phyloP scores from a whole-genome alignment of 2,888 invertebrate species.

The Pristionchus arcanus region DNA sequence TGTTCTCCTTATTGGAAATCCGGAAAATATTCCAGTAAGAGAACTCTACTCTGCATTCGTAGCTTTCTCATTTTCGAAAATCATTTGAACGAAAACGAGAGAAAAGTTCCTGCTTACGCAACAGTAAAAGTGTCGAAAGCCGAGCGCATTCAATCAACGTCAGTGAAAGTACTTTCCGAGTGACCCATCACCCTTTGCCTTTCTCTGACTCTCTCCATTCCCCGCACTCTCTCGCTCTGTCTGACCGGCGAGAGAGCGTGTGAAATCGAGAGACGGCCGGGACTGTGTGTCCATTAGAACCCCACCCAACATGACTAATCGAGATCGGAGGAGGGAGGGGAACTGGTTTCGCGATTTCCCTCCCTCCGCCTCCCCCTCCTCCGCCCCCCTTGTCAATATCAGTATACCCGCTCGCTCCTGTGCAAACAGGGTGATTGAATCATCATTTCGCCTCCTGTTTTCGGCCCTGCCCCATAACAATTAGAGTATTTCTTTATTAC shows the following conservation, averaged over 20 bases:
- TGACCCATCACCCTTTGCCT: neutral
- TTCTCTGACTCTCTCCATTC: neutral
- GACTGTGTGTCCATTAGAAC: neutral
- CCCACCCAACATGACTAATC: slow-evolving; percentile 44
- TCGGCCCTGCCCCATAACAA: neutral
- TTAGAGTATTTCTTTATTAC: neutral
- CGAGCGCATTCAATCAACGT: slow-evolving; percentile 13
- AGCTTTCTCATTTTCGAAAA: too few species aligned
- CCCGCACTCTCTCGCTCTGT: neutral
- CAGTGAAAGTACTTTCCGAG: neutral
- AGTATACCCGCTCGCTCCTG: neutral
- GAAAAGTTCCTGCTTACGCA: neutral
- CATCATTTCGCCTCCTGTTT: neutral
- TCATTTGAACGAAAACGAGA: too few species aligned
- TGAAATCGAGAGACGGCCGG: neutral
- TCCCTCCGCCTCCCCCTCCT: neutral
- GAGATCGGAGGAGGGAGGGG: neutral
- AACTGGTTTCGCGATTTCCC: slow-evolving; percentile 20
- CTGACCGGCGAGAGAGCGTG: slow-evolving; percentile 15
- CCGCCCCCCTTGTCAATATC: neutral
- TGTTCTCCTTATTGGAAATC: too few species aligned
- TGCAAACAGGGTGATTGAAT: neutral
- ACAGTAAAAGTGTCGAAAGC: slow-evolving; percentile 15
- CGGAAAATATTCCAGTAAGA: too few species aligned
- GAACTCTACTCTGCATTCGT: too few species aligned